Evolutionary conservation across 2,888 invertebrate species (phyloP).

Genomic region (Trichopoda pennipes): DNA sequence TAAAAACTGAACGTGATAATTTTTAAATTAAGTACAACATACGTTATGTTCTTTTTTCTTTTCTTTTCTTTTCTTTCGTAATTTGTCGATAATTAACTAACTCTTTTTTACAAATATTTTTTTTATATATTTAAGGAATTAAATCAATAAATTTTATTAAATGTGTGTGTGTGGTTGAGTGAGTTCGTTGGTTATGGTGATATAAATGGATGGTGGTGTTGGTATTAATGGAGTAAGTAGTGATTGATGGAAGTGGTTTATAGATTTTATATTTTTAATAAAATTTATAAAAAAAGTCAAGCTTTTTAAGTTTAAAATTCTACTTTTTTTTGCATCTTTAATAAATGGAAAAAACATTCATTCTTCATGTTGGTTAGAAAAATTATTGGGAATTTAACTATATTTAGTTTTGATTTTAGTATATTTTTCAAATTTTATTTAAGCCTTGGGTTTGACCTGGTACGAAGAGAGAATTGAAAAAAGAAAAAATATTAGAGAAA

Average conservation of each 20-base stretch:
- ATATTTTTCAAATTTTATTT: constrained; percentile 71
- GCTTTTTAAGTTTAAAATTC: constrained; percentile 47
- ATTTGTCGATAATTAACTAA: constrained; percentile 6
- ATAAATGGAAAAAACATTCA: constrained; percentile 38
- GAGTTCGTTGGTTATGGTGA: constrained; percentile 24
- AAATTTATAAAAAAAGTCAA: constrained; percentile 12
- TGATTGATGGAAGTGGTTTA: constrained; percentile 27
- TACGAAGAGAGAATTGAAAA: constrained; percentile 80
- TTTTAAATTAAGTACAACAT: constrained; percentile 18
- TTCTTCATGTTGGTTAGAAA: constrained; percentile 56
- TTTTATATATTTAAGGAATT: constrained; percentile 39
- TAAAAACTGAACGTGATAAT: constrained; percentile 28
- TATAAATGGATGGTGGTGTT: constrained; percentile 48
- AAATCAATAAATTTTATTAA: constrained; percentile 32
- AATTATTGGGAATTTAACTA: constrained; percentile 52
- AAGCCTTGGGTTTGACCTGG: constrained; percentile 82
- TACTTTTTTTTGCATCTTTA: constrained; percentile 39
- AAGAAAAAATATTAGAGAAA: constrained; percentile 76
- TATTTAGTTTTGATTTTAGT: constrained; percentile 37
- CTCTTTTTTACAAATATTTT: constrained; percentile 11
- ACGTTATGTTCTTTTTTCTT: constrained; percentile 18
- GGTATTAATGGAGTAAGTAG: constrained; percentile 18
- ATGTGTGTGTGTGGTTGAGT: constrained; percentile 1
- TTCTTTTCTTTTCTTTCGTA: neutral
- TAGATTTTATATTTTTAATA: constrained; percentile 18